Evolutionary conservation across 1,140 invertebrate species (phyloP), one percentile per base, ranked within the genome.

Genomic region (Hypsibius dujardini): DNA sequence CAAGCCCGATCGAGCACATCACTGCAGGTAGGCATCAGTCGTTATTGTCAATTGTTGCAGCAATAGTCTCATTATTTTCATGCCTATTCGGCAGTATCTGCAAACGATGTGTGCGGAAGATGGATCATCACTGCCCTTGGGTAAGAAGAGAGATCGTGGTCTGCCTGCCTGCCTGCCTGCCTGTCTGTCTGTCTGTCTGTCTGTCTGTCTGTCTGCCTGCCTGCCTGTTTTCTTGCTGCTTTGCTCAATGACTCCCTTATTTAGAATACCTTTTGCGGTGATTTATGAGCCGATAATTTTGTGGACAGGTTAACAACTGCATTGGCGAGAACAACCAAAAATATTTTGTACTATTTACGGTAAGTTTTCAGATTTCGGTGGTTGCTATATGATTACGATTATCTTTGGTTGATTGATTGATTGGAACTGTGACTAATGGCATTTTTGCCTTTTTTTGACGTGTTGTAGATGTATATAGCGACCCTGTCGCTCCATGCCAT

Each of bases 321-420:
- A 94, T 99, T 2, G 96, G 95, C 2, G 94, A 98, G 82, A 93
- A 91, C 77, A 99, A 99, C 85, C 96, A 98, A 83, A 98, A 98
- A 81, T 98, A 90, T 82, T 98, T 99, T 84, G 93, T 98, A 74
- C 83, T 98, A 69, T 98, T 98, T 82, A 98, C 95, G 70, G 94
- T 97, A 83, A 87, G 87, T 84, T 47, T 71, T 70, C 28, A 56
- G 69, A 46, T 46, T 73, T 7, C 12, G 73, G 45, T 69, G 12
- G 50, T 72, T 74, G 40, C n/a, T 74, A 60, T 72, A 50, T 72
- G 47, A 28, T 70, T 28, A 28, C 28, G 28, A 28, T 28, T 28
- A 28, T 28, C 28, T 28, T 28, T 28, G 28, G 28, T 28, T 28
- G 28, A 28, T 28, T 28, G 28, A 28, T 28, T 28, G 28, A 28